Percentiles rank a stretch among this genome's conserved stretches.
phyloP scores from a whole-genome alignment of 2,888 invertebrate species.

The Ceriagrion tenellum region DNA sequence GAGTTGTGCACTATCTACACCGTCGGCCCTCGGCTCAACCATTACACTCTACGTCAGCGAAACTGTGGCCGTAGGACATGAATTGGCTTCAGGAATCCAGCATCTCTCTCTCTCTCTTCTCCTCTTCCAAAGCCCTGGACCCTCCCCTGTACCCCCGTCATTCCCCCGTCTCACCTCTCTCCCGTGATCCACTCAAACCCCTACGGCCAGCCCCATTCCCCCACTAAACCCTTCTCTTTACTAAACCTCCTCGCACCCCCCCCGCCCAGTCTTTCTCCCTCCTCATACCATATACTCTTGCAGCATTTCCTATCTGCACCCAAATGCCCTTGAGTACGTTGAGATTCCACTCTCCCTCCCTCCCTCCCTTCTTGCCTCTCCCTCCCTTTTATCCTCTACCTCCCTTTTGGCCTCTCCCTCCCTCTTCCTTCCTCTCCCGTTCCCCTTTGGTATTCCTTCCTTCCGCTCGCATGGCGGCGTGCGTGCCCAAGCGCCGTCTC shows the following conservation, averaged over 20 bases:
- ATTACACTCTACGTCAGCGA: too few relatives aligned
- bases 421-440: not conserved
- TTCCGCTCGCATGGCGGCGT: not conserved
- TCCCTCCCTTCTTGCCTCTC: not conserved
- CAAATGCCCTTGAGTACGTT: constrained; percentile 64
- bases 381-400: not conserved
- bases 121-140: not conserved
- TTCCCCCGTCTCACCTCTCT: too few relatives aligned
- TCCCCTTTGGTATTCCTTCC: not conserved
- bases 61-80: too few relatives aligned
- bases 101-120: not conserved
- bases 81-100: not conserved
- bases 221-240: not conserved
- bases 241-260: not conserved
- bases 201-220: not conserved
- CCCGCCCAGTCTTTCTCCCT: not conserved
- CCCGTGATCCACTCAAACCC: not conserved
- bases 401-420: not conserved
- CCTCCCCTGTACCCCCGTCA: not conserved
- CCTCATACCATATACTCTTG: not conserved
- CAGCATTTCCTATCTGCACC: constrained; percentile 67
- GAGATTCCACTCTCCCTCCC: constrained; percentile 7
- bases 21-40: too few relatives aligned
- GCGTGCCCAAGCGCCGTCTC: constrained; percentile 31
- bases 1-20: too few relatives aligned